Conservation (phyloP, 53 echinoderm and acorn worm species). For the Holothuria leucospilota region DNA sequence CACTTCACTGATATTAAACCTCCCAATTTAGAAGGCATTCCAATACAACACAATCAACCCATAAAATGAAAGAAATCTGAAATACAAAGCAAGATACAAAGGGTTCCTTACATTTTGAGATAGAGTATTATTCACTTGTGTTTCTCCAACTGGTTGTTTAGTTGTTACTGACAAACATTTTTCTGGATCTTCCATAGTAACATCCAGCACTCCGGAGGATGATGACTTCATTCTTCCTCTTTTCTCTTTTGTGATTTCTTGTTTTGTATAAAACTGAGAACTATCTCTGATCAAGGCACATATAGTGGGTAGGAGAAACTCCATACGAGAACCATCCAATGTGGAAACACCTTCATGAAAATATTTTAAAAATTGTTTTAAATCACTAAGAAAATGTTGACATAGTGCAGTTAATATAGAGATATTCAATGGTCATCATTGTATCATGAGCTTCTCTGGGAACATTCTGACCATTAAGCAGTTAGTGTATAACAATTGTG, state of each 20-base stretch:
- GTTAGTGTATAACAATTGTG: no score
- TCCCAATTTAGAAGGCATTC: no score
- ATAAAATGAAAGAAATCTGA: no score
- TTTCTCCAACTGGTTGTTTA: neutral
- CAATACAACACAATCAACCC: no score
- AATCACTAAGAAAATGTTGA: no score
- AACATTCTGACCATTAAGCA: no score
- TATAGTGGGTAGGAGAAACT: slow-evolving; percentile 73
- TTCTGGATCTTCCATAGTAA: slow-evolving; percentile 64
- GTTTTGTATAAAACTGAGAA: slow-evolving; percentile 69
- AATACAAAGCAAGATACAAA: no score
- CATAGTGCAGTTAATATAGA: no score
- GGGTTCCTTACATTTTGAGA: neutral
- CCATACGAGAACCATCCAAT: slow-evolving; percentile 55
- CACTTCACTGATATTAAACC: no score
- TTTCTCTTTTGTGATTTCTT: neutral
- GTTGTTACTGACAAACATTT: slow-evolving; percentile 13
- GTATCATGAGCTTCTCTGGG: no score
- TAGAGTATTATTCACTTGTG: neutral
- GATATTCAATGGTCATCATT: no score
- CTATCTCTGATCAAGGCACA: slow-evolving; percentile 83
- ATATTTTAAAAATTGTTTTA: no score
- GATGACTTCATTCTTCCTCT: slow-evolving; percentile 2
- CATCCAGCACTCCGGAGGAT: neutral
- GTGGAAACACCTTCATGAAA: slow-evolving; percentile 1